phyloP scores from a whole-genome alignment of 2,113 vertebrate genomes.

The Salminus brasiliensis region DNA sequence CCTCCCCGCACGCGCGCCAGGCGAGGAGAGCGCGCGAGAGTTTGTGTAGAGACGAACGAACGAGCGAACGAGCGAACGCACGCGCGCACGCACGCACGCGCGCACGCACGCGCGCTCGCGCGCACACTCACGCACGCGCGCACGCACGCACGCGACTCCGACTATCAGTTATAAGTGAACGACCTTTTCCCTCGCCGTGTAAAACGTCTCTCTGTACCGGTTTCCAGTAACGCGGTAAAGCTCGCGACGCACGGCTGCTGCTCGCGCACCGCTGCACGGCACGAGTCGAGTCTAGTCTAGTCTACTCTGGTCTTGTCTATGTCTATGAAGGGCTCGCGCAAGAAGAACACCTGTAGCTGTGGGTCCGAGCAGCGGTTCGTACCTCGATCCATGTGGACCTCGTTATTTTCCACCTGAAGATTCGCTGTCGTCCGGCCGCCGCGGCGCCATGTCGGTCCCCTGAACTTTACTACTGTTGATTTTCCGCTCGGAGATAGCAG shows the following conservation, averaged over 20 bases:
- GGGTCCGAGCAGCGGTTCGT: conserved; percentile 67
- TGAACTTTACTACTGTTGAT: conserved; percentile 76
- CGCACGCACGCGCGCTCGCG: conserved; percentile 56
- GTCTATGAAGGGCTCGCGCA: conserved; percentile 55
- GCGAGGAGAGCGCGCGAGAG: conserved; percentile 45
- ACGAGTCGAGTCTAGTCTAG: too few species aligned
- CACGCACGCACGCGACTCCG: conserved; percentile 57
- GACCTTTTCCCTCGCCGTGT: conserved; percentile 84
- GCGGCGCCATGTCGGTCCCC: conserved; percentile 77
- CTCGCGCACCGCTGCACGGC: too few species aligned
- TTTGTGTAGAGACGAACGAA: conserved; percentile 56
- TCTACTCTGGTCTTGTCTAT: too few species aligned
- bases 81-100: conserved; percentile 43
- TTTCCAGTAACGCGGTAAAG: conserved; percentile 80
- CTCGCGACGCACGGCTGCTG: background rate
- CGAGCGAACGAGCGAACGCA: conserved; percentile 52
- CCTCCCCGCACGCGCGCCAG: background rate
- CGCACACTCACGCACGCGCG: conserved; percentile 45
- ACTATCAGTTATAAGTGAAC: conserved; percentile 82
- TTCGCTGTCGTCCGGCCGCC: too few species aligned
- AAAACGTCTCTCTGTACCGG: conserved; percentile 80
- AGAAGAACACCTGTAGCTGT: conserved; percentile 90
- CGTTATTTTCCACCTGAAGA: conserved; percentile 80
- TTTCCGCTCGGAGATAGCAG: conserved; percentile 72
- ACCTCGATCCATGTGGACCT: conserved; percentile 81